Percentiles rank a stretch among this genome's conserved stretches.
Conservation (phyloP, 35 echinoderm and acorn worm genomes). For the Diadema setosum region DNA sequence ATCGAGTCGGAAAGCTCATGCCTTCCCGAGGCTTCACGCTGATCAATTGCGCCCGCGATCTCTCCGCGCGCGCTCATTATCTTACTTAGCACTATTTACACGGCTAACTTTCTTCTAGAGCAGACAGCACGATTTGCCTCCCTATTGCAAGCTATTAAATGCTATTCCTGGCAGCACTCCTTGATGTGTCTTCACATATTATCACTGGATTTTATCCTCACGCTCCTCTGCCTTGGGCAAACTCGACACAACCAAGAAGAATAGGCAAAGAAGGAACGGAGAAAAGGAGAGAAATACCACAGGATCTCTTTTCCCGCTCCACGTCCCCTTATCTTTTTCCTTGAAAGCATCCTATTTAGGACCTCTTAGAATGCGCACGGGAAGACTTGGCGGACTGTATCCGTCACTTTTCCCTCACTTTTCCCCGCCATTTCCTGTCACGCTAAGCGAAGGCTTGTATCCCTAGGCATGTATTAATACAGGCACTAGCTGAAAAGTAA, state of each 20-base stretch:
- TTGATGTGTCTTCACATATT: constrained; percentile 29
- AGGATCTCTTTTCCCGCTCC: neutral
- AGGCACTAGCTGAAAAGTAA: neutral
- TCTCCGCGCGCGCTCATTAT: constrained; percentile 4
- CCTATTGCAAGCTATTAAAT: constrained; percentile 28
- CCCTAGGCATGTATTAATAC: constrained; percentile 22
- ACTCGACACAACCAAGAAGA: neutral
- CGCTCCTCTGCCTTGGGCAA: neutral
- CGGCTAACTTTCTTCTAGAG: neutral
- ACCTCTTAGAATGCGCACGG: neutral
- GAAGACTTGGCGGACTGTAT: neutral
- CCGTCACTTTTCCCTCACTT: neutral
- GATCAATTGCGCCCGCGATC: constrained; percentile 5
- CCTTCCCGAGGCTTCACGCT: neutral
- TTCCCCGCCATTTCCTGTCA: neutral
- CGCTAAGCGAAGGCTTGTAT: neutral
- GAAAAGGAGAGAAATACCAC: neutral
- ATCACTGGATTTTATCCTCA: neutral
- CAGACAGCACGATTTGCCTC: neutral
- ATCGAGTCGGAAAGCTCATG: neutral
- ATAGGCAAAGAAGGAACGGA: neutral
- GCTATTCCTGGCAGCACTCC: neutral
- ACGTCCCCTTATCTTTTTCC: neutral
- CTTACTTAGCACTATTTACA: constrained; percentile 29
- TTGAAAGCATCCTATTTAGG: neutral